Conservation (phyloP, 1,140 invertebrate genomes). For the Phthorimaea operculella region DNA sequence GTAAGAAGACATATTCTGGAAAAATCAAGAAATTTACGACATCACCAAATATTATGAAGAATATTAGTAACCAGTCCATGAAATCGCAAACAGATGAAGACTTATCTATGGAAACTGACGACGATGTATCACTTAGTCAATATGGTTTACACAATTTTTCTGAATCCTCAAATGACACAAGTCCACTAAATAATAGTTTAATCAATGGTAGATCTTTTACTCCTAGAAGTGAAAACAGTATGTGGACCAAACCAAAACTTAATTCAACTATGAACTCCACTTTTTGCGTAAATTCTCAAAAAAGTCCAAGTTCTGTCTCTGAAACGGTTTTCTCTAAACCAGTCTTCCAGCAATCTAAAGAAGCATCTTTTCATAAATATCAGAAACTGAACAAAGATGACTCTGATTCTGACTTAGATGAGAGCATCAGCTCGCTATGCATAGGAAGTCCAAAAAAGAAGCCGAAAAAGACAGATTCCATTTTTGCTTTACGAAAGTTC, state of each 20-base stretch:
- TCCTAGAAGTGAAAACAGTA: constrained; percentile 33
- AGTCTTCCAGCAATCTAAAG: not conserved
- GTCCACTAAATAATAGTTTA: constrained; percentile 35
- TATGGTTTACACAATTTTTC: constrained; percentile 53
- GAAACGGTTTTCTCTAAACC: constrained; percentile 52
- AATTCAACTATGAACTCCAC: constrained; percentile 55
- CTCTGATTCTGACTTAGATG: constrained; percentile 60
- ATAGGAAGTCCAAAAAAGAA: constrained; percentile 57
- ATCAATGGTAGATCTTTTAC: constrained; percentile 49
- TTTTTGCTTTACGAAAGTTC: constrained; percentile 59
- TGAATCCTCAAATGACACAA: constrained; percentile 51
- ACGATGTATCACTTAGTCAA: constrained; percentile 58
- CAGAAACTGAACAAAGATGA: constrained; percentile 51
- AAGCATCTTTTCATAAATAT: constrained; percentile 47
- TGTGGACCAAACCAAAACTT: constrained; percentile 50
- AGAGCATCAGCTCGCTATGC: constrained; percentile 59
- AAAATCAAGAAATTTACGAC: constrained; percentile 25
- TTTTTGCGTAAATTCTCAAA: constrained; percentile 46
- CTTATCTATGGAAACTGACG: constrained; percentile 46
- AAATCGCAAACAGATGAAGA: constrained; percentile 39
- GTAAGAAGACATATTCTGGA: constrained; percentile 28
- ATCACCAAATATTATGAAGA: constrained; percentile 43
- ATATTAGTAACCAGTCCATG: constrained; percentile 28
- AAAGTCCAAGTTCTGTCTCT: constrained; percentile 38
- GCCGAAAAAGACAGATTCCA: constrained; percentile 37